Conservation (phyloP, 2,797 vertebrate species). For the Cyclopterus lumpus region DNA sequence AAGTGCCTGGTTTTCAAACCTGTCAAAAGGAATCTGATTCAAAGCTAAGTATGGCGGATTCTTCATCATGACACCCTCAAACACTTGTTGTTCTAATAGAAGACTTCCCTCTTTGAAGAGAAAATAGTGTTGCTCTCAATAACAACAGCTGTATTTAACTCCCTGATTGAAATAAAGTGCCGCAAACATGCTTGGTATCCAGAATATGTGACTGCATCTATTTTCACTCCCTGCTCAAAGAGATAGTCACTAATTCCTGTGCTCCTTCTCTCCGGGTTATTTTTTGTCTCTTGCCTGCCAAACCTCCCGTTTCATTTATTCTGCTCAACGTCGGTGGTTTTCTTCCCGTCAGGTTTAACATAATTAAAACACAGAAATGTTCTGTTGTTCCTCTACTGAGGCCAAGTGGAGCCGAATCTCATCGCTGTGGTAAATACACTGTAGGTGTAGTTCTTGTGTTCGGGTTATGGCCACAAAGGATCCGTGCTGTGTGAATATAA, state of each 20-base stretch:
- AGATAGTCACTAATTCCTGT: conserved; percentile 34
- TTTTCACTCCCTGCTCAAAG: conserved; percentile 8
- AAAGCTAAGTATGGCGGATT: not conserved
- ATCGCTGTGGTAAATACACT: not conserved
- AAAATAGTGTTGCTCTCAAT: not conserved
- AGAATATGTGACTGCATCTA: not conserved
- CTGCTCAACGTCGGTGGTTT: not conserved
- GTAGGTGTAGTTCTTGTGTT: not conserved
- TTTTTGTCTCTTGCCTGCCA: not conserved
- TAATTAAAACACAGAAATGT: not conserved
- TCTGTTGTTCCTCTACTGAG: not conserved
- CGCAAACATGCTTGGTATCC: not conserved
- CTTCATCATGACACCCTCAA: not conserved
- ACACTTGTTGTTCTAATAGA: not conserved
- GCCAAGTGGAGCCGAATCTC: not conserved
- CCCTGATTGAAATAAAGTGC: not conserved
- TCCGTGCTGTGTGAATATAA: not conserved
- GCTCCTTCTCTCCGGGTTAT: conserved; percentile 9
- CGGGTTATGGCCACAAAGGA: not conserved
- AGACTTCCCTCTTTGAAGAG: not conserved
- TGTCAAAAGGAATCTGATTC: not conserved
- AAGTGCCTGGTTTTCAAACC: not conserved
- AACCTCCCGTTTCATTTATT: not conserved
- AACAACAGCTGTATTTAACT: not conserved
- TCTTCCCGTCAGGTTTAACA: conserved; percentile 3